Percentiles rank a stretch among this genome's conserved stretches.
phyloP scores from a whole-genome alignment of 1,140 invertebrate species.

The Papilio aristodemus region DNA sequence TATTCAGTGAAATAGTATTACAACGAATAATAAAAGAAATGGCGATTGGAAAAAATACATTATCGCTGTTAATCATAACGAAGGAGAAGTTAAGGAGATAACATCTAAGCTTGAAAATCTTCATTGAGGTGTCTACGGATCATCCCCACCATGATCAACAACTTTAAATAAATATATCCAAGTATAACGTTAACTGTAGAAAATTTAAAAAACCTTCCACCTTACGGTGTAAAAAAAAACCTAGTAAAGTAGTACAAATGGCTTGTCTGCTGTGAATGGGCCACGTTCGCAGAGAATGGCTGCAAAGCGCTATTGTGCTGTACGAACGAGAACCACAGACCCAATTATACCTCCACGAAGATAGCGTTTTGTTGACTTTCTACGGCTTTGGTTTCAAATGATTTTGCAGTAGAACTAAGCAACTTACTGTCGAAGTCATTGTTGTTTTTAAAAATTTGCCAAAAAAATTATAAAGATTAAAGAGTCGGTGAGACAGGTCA shows the following conservation, averaged over 20 bases:
- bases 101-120: too few relatives aligned
- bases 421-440: background rate
- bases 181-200: background rate
- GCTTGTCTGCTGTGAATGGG: conserved; percentile 14
- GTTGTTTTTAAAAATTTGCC: too few relatives aligned
- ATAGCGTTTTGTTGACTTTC: conserved; percentile 12
- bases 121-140: too few relatives aligned
- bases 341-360: conserved; percentile 11
- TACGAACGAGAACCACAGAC: conserved; percentile 2
- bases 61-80: too few relatives aligned
- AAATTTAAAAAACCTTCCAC: conserved; percentile 7
- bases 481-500: too few relatives aligned
- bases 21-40: too few relatives aligned
- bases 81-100: too few relatives aligned
- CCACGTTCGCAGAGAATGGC: conserved; percentile 9
- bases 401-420: background rate
- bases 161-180: background rate
- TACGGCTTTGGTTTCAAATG: conserved; percentile 1
- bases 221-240: background rate
- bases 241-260: conserved; percentile 3
- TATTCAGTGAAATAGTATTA: too few relatives aligned
- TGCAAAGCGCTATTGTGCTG: conserved; percentile 10
- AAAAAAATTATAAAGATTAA: too few relatives aligned
- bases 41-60: too few relatives aligned
- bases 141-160: too few relatives aligned